Evolutionary conservation across 2,888 invertebrate genomes (phyloP).

Genomic region (Hermaeophaga mercurialis): DNA sequence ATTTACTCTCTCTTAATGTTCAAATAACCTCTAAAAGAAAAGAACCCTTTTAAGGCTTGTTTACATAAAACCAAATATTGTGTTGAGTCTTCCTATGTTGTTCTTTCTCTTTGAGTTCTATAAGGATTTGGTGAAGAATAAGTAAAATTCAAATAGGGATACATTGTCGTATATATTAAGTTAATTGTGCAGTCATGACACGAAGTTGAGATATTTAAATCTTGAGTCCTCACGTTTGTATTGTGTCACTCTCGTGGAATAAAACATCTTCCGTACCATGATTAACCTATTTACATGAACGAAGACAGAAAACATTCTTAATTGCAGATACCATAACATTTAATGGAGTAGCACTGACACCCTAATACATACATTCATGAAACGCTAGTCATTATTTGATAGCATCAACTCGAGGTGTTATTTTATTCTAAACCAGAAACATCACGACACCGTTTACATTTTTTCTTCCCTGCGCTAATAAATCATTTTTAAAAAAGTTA

Average conservation of each 20-base stretch:
- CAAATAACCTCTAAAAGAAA: no score
- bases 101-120: no score
- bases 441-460: constrained; percentile 2
- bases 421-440: constrained; percentile 7
- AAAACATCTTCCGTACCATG: constrained; percentile 42
- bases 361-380: constrained; percentile 35
- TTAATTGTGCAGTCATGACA: constrained; percentile 10
- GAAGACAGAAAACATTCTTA: constrained; percentile 38
- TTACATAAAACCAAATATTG: no score
- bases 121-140: no score
- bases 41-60: no score
- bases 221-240: constrained; percentile 43
- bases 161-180: neutral
- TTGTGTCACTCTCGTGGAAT: constrained; percentile 43
- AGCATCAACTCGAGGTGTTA: constrained; percentile 18
- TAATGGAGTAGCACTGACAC: constrained; percentile 36
- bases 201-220: constrained; percentile 39
- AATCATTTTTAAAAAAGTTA: no score
- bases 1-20: no score
- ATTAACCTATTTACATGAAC: constrained; percentile 43
- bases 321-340: constrained; percentile 39
- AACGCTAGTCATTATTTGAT: constrained; percentile 26
- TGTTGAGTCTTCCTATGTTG: no score
- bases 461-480: neutral
- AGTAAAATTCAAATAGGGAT: neutral